Conservation (phyloP, 2,797 vertebrate species). For the Crypturellus tataupa region DNA sequence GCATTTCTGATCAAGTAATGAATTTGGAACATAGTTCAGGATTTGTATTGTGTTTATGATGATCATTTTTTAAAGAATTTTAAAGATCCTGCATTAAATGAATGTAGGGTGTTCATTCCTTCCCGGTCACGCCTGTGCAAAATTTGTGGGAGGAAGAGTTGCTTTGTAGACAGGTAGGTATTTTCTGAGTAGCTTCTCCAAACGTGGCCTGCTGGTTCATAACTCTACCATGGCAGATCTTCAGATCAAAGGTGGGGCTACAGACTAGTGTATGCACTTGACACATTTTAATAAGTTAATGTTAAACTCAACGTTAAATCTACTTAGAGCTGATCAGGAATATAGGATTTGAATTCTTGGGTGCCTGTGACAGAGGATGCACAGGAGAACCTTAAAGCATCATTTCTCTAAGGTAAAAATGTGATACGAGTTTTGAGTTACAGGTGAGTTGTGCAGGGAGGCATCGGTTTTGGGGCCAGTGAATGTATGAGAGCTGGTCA, state of each 20-base stretch:
- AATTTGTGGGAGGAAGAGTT: background rate
- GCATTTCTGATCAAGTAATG: background rate
- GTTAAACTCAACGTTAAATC: background rate
- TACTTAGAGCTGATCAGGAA: background rate
- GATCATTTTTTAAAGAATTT: background rate
- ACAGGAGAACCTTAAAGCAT: background rate
- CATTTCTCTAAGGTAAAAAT: background rate
- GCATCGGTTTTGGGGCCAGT: fast-evolving
- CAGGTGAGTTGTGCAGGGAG: background rate
- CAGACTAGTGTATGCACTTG: background rate
- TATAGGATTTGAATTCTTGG: background rate
- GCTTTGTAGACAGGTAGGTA: too few relatives aligned
- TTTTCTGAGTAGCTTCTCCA: background rate
- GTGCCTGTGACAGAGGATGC: background rate
- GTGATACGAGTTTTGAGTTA: background rate
- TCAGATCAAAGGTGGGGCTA: background rate
- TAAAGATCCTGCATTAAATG: background rate
- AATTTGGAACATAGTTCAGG: background rate
- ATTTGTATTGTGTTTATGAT: background rate
- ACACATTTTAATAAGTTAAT: too few relatives aligned
- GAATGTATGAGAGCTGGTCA: background rate
- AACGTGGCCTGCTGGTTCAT: background rate
- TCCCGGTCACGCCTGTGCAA: background rate
- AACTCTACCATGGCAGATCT: background rate
- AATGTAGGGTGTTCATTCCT: background rate